Percentiles rank a stretch among this genome's conserved stretches.
These are phyloP conservation scores for Bombus fervidus DNA, from an alignment of 1,140 invertebrate genomes.

Conservation along the genomic window DNA sequence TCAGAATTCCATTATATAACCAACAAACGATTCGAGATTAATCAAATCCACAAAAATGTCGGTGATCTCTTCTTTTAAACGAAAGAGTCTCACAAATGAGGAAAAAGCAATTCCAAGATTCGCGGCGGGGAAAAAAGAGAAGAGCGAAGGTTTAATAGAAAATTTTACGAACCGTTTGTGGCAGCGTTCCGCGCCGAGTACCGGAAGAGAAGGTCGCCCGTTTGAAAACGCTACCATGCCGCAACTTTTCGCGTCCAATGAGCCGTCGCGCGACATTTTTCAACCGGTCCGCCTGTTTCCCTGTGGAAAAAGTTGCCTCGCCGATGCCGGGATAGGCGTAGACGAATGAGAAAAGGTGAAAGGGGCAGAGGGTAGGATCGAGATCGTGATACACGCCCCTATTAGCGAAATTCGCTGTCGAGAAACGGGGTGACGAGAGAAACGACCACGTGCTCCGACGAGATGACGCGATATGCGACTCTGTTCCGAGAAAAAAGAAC, in stretches of 20 bases:
- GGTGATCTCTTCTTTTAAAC: background rate
- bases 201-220: background rate
- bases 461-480: conserved; percentile 1
- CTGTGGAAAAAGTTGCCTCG: background rate
- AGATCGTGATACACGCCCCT: conserved; percentile 27
- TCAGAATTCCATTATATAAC: no score
- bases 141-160: background rate
- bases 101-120: background rate
- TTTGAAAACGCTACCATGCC: background rate
- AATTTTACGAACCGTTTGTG: conserved; percentile 12
- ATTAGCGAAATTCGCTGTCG: background rate
- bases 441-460: conserved; percentile 3
- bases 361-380: conserved; percentile 20
- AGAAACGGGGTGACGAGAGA: conserved; percentile 1
- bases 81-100: background rate
- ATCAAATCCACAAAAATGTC: background rate
- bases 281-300: background rate
- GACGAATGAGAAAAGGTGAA: background rate
- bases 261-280: conserved; percentile 24
- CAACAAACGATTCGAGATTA: no score
- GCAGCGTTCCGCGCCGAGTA: background rate
- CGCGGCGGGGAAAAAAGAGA: background rate
- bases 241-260: background rate
- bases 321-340: conserved; percentile 7
- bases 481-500: background rate